phyloP scores from a whole-genome alignment of 37 sponge, comb jelly and placozoan species.

The Halisarca cf. caerulea region DNA sequence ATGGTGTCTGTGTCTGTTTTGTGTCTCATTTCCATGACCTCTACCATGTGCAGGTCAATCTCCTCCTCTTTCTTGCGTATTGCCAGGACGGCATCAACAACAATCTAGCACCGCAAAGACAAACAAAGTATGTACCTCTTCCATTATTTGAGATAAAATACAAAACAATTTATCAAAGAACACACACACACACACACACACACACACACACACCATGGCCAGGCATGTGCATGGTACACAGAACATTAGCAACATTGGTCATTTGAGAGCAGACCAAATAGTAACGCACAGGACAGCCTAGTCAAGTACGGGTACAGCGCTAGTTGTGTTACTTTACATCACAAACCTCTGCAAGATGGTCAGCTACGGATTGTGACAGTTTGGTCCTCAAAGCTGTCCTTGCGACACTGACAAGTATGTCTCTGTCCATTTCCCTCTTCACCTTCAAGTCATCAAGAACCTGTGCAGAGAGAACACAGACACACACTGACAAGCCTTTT shows the following conservation, averaged over 20 bases:
- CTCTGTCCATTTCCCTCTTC: conserved; percentile 78
- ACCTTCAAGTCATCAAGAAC: conserved; percentile 81
- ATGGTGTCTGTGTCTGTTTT: conserved; percentile 93
- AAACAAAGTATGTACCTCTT: too few relatives aligned
- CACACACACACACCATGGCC: too few relatives aligned
- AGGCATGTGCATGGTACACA: too few relatives aligned
- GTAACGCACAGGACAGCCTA: too few relatives aligned
- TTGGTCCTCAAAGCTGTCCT: conserved; percentile 96
- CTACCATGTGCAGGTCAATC: conserved; percentile 99
- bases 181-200: background rate
- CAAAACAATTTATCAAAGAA: too few relatives aligned
- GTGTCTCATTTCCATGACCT: conserved; percentile 98
- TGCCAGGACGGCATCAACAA: conserved; percentile 97
- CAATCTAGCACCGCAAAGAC: conserved; percentile 44
- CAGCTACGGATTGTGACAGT: conserved; percentile 75
- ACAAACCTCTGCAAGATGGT: conserved; percentile 89
- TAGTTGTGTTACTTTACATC: too few relatives aligned
- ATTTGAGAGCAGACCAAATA: too few relatives aligned
- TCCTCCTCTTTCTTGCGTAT: conserved; percentile 70
- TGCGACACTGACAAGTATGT: conserved; percentile 90
- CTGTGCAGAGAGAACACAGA: conserved; percentile 11
- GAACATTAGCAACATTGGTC: too few relatives aligned
- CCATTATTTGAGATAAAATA: too few relatives aligned
- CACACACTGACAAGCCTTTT: too few relatives aligned
- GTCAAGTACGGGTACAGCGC: too few relatives aligned